Evolutionary conservation across 2,888 invertebrate species (phyloP), one percentile per base, ranked within the genome.

Genomic region (Drosophila ustulata): DNA sequence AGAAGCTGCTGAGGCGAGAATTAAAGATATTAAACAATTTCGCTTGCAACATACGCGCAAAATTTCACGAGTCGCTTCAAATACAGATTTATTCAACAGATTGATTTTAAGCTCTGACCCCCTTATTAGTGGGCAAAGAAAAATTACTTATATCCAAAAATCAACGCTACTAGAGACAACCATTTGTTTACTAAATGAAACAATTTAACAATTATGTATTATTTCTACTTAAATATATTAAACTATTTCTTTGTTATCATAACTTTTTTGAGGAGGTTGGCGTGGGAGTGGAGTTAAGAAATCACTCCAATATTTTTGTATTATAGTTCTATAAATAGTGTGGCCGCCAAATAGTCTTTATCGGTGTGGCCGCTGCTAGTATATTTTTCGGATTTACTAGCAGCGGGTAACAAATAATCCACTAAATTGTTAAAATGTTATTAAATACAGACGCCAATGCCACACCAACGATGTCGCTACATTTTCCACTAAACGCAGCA

Each of bases 1-100:
- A 25, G 26, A 45, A 45, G 45, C 45, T 25, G 25, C 45, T 25
- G 45, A 25, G 25, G 45, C 45, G 7, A 45, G 45, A 45, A 26
- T 25, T 23, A 45, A 23, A 9, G 18, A 41, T 41, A 41, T 7
- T 41, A 41, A 41, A 41, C 6, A 13, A 7, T 41, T 18, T 18
- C 13, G 7, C 18, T 37, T 37, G 37, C 37, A 37, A 37, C 41
- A 41, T 41, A 18, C 18, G n/a, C 6, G 18, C 13, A 41, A 41
- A 41, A 13, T 18, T 13, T 41, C 13, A 13, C 41, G 41, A 13
- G 18, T 41, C 13, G 4, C n/a, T 1, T n/a, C n/a, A n/a, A 37
- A 37, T n/a, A 37, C 37, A 11, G 37, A 37, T 37, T 37, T 37
- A 37, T 37, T 37, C 11, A n/a, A 37, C n/a, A 37, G 37, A 37